Base-by-base conservation (phyloP, 2,888 invertebrate species). In the Callyntrura guangdongensis region DNA sequence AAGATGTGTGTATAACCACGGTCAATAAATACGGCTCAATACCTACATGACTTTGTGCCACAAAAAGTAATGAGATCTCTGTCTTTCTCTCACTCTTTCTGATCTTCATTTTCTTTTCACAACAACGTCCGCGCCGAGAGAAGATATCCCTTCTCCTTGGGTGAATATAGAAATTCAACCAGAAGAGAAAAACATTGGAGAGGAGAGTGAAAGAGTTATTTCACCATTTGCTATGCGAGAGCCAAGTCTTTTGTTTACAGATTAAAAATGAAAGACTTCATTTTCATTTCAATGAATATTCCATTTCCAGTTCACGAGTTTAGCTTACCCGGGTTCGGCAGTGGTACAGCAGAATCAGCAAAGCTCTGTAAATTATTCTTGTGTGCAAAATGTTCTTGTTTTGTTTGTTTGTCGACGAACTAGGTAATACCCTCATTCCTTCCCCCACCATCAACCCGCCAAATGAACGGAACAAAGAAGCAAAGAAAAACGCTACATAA, bases 261-360 rank as follows among this genome's bases (percentile, higher is more conserved):
- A 74, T 74, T 74, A 74, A 74, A 74, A 74, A 49, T 49, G 74
- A 49, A 74, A 74, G 49, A 49, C 49, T 74, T 74, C 47, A 74
- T 74, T 49, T 74, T 74, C 74, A 74, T 74, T 74, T 17, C 47
- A 74, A 74, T 74, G 49, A 74, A 49, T 74, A 49, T 45, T 74
- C 49, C 49, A 74, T 14, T 74, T 49, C n/a, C 74, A 67, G 22
- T n/a, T 59, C 25, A 25, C 8, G 3, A 36, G 36, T 36, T 36
- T 6, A 36, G 6, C 36, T 36, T 36, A 8, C 17, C 17, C 45
- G 1, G 67, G 47, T 17, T 17, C 45, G 8, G 72, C 17, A 72
- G 14, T 9, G 36, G 22, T 25, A 20, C 27, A 69, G 25, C 69
- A 14, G 45, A 9, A 69, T n/a, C n/a, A 45, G 17, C 45, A n/a